Base-by-base conservation (phyloP, 2,888 invertebrate species). In the Polymixis flavicincta region DNA sequence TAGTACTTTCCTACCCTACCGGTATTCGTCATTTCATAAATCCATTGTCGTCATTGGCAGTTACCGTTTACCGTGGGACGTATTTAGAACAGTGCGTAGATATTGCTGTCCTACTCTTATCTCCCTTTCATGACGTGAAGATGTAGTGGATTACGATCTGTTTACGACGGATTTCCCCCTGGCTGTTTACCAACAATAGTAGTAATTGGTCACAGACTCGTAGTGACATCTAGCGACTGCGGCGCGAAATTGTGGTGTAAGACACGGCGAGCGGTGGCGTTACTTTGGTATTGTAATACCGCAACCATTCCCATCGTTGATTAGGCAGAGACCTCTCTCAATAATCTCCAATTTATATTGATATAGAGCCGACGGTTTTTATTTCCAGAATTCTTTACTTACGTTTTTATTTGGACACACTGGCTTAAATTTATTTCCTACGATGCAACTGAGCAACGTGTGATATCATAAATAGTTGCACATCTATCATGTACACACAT, bases 151-250 rank as follows among this genome's bases (percentile, higher is more conserved):
- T 55, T 14, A 48, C 28, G 14, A 50, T 25, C 57, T 19, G 25
- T 57, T 54, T n/a, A 55, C 60, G 52, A 48, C 9, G 45, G 5
- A 22, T 61, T 28, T 37, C 17, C 57, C 28, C 7, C 32, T 14
- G n/a, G 6, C 19, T 57, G 48, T 63, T 67, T 50, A 71, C 48
- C 25, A 71, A 67, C 54, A 65, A 60, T 25, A 28, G 19, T 28
- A 14, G 6, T 42, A 7, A 14, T 25, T 42, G 7, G 37, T 55
- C 14, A 59, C 37, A 60, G 22, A 14, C n/a, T 9, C 5, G 32
- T 54, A 68, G 68, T 52, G 80, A 69, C 78, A 80, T 82, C 77
- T 80, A 69, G 32, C 45, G 64, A 55, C 19, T 17, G 32, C 11
- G 42, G 17, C 5, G 22, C 13, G 45, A 22, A 76, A 22, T 19